Evolutionary conservation across 2,797 vertebrate species (phyloP).

Genomic region (Nyctibius grandis): DNA sequence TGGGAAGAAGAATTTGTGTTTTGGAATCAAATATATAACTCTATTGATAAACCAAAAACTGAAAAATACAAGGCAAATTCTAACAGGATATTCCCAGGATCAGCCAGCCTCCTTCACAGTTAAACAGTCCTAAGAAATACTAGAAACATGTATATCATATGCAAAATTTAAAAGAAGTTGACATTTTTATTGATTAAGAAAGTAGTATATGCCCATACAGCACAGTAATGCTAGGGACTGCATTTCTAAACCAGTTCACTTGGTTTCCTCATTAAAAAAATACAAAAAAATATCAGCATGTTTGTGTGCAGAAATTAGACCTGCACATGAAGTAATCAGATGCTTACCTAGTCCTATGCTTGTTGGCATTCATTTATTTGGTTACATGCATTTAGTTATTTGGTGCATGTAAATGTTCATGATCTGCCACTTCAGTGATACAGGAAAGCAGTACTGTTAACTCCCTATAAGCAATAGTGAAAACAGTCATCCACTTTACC

Average conservation of each 20-base stretch:
- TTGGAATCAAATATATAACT: background rate
- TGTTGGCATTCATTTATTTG: background rate
- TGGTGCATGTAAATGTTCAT: background rate
- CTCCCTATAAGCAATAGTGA: background rate
- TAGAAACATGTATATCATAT: background rate
- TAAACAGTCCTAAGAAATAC: background rate
- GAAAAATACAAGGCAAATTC: background rate
- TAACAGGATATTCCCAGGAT: background rate
- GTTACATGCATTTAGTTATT: background rate
- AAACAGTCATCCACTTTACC: background rate
- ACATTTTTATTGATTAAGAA: background rate
- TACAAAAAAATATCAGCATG: background rate
- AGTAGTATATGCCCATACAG: rapidly evolving
- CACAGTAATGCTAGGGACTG: background rate
- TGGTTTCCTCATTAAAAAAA: background rate
- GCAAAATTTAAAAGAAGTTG: background rate
- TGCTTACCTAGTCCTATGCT: background rate
- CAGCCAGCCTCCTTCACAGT: background rate
- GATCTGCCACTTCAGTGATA: background rate
- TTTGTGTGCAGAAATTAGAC: background rate
- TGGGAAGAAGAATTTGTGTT: background rate
- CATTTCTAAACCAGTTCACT: background rate
- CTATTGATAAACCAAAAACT: background rate
- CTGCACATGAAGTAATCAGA: background rate
- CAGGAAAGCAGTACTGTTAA: background rate